Evolutionary conservation across 2,113 vertebrate species (phyloP).

Genomic region (Romanogobio albipinnatus): DNA sequence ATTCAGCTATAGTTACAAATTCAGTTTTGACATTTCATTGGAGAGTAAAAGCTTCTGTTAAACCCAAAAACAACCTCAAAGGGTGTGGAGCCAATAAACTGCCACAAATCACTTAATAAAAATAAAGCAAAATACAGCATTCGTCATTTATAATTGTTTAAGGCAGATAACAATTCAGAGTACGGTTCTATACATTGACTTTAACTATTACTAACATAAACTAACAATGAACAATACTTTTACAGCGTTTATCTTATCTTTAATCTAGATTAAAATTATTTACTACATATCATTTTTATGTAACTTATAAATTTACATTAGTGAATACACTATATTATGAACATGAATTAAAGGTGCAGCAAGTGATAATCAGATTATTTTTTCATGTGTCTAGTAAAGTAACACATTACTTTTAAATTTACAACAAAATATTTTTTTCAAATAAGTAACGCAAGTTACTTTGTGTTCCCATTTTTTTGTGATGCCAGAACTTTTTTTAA

Average conservation of each 20-base stretch:
- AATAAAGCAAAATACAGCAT: background rate
- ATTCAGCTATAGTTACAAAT: constrained; percentile 13
- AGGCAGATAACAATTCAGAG: background rate
- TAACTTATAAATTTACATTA: background rate
- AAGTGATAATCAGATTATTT: too few species aligned
- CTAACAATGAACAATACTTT: background rate
- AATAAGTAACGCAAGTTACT: too few species aligned
- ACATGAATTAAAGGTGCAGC: too few species aligned
- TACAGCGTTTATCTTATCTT: background rate
- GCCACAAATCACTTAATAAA: background rate
- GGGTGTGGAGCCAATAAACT: background rate
- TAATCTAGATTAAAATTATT: background rate
- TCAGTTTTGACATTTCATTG: constrained; percentile 12
- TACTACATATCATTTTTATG: background rate
- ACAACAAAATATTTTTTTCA: too few species aligned
- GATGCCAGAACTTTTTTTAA: too few species aligned
- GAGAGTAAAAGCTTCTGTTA: constrained; percentile 12
- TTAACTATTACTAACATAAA: background rate
- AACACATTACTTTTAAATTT: too few species aligned
- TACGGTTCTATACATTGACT: background rate
- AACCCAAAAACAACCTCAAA: background rate
- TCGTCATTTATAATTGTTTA: background rate
- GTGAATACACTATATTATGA: too few species aligned
- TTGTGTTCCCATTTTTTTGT: too few species aligned
- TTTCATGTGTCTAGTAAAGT: too few species aligned